These are phyloP conservation scores for Cynoglossus semilaevis DNA, from an alignment of 2,113 vertebrate genomes.

Conservation along the genomic window DNA sequence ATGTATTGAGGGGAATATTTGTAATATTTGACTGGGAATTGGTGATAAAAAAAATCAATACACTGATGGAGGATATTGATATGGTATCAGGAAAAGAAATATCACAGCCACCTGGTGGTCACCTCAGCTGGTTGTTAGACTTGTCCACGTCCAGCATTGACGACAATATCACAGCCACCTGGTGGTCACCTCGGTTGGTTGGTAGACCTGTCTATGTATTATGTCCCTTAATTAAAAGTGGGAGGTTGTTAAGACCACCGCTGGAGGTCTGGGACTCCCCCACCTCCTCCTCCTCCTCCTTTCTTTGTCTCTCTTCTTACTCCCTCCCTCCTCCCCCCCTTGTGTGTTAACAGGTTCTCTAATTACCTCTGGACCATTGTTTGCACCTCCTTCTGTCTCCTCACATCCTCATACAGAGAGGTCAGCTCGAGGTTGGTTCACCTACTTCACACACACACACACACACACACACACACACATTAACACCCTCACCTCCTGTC, in stretches of 20 bases:
- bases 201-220: no score
- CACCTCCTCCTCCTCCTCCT: constrained; percentile 27
- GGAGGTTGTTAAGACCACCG: constrained; percentile 44
- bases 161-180: no score
- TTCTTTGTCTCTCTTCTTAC: constrained; percentile 49
- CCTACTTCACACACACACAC: no score
- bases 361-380: constrained; percentile 50
- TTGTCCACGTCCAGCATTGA: no score
- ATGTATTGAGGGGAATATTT: no score
- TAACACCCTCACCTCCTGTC: constrained; percentile 24
- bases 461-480: constrained; percentile 17
- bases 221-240: no score
- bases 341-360: constrained; percentile 51
- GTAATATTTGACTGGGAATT: no score
- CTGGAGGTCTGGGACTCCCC: constrained; percentile 32
- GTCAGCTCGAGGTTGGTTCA: constrained; percentile 50
- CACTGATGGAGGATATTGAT: no score
- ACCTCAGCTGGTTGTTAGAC: background rate
- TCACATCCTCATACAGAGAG: constrained; percentile 49
- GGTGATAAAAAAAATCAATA: no score
- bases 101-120: no score
- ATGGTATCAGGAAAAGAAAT: no score
- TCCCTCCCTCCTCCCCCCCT: no score
- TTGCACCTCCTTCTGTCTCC: constrained; percentile 48
- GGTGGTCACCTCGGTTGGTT: background rate